Evolutionary conservation across 2,888 invertebrate genomes (phyloP).

Genomic region (Epinotia brunnichana): DNA sequence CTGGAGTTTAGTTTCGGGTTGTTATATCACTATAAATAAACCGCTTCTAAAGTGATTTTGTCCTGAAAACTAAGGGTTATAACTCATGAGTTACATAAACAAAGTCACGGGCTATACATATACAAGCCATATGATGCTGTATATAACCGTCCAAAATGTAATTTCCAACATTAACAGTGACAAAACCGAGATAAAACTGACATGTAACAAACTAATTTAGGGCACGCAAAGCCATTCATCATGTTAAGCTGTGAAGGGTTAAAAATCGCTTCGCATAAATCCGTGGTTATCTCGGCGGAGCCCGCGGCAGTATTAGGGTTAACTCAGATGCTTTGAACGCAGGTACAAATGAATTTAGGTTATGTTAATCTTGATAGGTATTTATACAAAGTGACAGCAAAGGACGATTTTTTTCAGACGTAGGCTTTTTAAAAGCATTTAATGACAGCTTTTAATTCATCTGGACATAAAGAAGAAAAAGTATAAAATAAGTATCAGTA

Average conservation of each 20-base stretch:
- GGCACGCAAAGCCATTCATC: conserved; percentile 61
- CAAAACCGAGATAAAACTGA: conserved; percentile 51
- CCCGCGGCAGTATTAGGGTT: conserved; percentile 60
- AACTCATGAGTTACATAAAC: no score
- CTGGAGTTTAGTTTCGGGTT: no score
- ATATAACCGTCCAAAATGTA: background rate
- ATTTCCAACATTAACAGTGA: conserved; percentile 23
- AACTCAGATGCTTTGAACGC: conserved; percentile 40
- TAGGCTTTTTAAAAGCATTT: conserved; percentile 6
- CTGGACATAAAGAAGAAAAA: no score
- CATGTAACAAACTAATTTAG: conserved; percentile 56
- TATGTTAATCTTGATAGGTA: background rate
- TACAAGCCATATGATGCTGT: background rate
- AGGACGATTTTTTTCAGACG: conserved; percentile 36
- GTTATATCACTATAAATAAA: no score
- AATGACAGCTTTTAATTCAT: no score
- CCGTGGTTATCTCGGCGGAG: conserved; percentile 68
- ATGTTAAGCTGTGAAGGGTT: conserved; percentile 70
- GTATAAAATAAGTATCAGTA: no score
- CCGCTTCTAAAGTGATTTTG: no score
- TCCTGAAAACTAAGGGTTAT: no score
- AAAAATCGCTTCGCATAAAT: conserved; percentile 81
- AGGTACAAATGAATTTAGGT: conserved; percentile 46
- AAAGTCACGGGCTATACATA: no score
- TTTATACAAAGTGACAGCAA: background rate